Evolutionary conservation across 1,140 invertebrate genomes (phyloP).

Genomic region (Glomeris maerens): DNA sequence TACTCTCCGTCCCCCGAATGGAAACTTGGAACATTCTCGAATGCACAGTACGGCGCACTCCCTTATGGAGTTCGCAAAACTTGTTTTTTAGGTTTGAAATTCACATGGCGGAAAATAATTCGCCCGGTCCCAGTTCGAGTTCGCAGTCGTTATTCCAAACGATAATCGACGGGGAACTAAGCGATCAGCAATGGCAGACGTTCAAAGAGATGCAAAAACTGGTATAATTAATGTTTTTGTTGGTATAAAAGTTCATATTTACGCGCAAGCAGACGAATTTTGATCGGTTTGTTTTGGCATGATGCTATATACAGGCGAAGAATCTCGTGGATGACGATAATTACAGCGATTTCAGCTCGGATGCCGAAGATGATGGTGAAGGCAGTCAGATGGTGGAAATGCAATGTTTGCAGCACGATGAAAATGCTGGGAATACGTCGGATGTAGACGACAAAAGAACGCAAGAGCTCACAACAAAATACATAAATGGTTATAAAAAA

Average conservation of each 20-base stretch:
- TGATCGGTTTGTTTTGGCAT: background rate
- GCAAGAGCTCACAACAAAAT: background rate
- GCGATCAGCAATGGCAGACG: background rate
- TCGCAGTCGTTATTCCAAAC: background rate
- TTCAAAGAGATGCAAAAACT: background rate
- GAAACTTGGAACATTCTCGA: too few relatives aligned
- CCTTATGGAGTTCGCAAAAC: too few relatives aligned
- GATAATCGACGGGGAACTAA: background rate
- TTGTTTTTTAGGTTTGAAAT: too few relatives aligned
- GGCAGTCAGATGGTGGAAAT: background rate
- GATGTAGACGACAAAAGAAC: background rate
- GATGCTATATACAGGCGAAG: background rate
- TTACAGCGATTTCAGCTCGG: background rate
- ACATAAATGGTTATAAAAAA: background rate
- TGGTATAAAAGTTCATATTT: background rate
- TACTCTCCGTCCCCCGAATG: too few relatives aligned
- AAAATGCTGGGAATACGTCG: background rate
- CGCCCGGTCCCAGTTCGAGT: too few relatives aligned
- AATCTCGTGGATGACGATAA: background rate
- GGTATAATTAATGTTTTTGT: background rate
- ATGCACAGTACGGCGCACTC: too few relatives aligned
- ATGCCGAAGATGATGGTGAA: background rate
- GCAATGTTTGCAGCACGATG: background rate
- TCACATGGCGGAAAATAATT: background rate
- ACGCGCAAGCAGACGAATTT: background rate